These are phyloP conservation scores for Agrotis puta DNA, from an alignment of 2,888 invertebrate genomes.

Conservation along the genomic window DNA sequence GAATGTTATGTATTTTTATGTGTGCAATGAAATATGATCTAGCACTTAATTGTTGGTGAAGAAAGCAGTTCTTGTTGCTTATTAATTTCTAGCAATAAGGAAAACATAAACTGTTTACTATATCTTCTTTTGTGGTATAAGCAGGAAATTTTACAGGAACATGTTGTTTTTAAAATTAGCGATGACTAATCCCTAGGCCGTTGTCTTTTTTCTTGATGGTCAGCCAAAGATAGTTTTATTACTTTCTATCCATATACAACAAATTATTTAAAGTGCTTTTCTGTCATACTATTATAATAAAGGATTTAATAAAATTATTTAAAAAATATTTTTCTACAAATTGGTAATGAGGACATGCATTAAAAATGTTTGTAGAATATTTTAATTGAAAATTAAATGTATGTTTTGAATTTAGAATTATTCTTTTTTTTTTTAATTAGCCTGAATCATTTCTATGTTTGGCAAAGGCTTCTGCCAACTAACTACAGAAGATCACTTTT, in stretches of 20 bases:
- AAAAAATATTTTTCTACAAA: neutral
- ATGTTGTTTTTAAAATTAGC: conserved; percentile 45
- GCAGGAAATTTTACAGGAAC: neutral
- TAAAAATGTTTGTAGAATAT: no score
- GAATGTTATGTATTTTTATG: conserved; percentile 45
- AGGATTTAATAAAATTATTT: neutral
- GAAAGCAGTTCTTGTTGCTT: conserved; percentile 38
- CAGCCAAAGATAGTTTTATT: conserved; percentile 11
- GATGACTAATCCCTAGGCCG: conserved; percentile 38
- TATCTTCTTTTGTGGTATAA: neutral
- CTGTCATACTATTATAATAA: no score
- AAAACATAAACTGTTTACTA: conserved; percentile 10
- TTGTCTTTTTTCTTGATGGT: conserved; percentile 6
- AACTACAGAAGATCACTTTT: no score
- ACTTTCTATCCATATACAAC: neutral
- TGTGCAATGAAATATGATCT: conserved; percentile 58
- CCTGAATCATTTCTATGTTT: no score
- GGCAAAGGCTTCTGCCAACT: no score
- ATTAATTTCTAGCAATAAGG: conserved; percentile 11
- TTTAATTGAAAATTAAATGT: no score
- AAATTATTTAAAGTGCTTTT: neutral
- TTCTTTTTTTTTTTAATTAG: no score
- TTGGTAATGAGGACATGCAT: no score
- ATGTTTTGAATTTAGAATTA: no score
- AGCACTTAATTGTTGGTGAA: conserved; percentile 41